These are phyloP conservation scores for Xerus inauris DNA, from an alignment of 2,113 vertebrate genomes.

Conservation along the genomic window DNA sequence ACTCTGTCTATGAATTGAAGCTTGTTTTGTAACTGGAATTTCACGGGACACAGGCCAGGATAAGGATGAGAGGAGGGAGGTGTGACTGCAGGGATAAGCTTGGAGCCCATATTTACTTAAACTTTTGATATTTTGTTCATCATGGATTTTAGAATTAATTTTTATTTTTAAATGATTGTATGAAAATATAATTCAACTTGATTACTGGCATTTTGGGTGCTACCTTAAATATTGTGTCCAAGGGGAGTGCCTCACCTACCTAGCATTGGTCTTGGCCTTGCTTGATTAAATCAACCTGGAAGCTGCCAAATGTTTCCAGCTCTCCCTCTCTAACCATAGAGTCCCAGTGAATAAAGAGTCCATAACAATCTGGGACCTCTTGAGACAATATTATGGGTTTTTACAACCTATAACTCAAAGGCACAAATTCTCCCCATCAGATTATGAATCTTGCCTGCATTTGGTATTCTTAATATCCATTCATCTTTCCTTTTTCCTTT, in stretches of 20 bases:
- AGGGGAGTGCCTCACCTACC: neutral
- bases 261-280: neutral
- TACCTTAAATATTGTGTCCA: neutral
- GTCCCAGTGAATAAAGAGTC: neutral
- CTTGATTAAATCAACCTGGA: neutral
- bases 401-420: neutral
- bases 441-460: neutral
- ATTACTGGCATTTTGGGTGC: neutral
- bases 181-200: neutral
- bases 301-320: neutral
- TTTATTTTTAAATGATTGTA: neutral
- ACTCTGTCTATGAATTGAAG: neutral
- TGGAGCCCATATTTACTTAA: neutral
- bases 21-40: neutral
- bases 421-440: neutral
- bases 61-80: neutral
- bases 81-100: neutral
- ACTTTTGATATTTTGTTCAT: neutral
- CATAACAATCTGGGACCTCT: neutral
- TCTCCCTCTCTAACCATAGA: neutral
- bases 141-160: neutral
- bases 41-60: neutral
- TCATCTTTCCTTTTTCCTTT: conserved; percentile 27
- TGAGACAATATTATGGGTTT: neutral
- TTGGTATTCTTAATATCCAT: neutral